Evolutionary conservation across 2,113 vertebrate species (phyloP).

Genomic region (Turnix velox): DNA sequence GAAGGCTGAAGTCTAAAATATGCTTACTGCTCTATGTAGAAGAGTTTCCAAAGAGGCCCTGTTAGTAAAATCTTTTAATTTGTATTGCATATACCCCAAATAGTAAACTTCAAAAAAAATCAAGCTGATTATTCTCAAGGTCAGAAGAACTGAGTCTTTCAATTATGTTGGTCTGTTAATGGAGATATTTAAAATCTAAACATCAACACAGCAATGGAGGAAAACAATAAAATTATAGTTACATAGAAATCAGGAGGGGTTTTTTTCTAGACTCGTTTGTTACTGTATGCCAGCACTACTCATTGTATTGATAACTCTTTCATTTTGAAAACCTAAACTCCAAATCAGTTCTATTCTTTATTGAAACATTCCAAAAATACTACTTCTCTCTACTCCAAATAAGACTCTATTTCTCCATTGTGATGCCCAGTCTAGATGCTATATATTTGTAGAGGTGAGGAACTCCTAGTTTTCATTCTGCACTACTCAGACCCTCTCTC

Average conservation of each 20-base stretch:
- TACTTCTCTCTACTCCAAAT: background rate
- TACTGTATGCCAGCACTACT: background rate
- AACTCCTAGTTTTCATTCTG: background rate
- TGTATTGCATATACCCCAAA: background rate
- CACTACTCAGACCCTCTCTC: no score
- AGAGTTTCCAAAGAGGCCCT: background rate
- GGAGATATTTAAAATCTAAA: background rate
- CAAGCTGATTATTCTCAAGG: background rate
- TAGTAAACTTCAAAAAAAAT: background rate
- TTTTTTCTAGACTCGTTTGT: background rate
- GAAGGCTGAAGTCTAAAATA: background rate
- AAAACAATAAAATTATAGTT: background rate
- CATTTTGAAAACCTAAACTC: background rate
- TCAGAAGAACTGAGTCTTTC: background rate
- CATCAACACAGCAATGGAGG: background rate
- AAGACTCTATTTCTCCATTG: background rate
- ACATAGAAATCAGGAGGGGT: background rate
- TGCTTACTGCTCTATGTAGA: background rate
- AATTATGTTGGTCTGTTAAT: background rate
- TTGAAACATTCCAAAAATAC: background rate
- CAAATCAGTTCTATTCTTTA: background rate
- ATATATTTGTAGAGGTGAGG: background rate
- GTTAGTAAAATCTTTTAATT: background rate
- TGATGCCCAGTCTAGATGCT: background rate
- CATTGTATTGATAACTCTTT: background rate